Conservation (phyloP, 2,797 vertebrate species). For the Arctocebus calabarensis region DNA sequence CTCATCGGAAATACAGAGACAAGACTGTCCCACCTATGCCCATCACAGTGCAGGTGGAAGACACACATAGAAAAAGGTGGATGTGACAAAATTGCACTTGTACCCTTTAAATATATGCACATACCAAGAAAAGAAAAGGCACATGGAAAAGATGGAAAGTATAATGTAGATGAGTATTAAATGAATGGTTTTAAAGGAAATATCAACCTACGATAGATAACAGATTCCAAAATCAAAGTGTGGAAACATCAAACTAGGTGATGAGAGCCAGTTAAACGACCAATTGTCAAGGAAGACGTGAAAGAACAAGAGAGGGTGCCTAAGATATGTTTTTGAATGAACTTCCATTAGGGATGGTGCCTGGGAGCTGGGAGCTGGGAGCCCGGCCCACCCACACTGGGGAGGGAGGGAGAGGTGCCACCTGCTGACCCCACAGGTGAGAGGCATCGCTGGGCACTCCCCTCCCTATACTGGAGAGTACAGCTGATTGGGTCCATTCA, state of each 20-base stretch:
- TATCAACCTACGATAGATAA: neutral
- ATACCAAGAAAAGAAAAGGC: neutral
- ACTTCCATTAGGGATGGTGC: neutral
- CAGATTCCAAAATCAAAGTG: neutral
- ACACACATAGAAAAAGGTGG: neutral
- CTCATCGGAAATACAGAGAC: neutral
- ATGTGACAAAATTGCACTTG: too few species aligned
- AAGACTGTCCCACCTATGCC: neutral
- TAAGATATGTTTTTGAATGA: neutral
- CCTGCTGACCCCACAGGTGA: too few species aligned
- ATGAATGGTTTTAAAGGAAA: neutral
- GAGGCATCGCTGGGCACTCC: neutral
- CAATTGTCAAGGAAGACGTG: neutral
- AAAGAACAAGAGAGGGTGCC: neutral
- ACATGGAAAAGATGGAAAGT: neutral
- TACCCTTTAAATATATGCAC: too few species aligned
- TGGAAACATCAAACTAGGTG: neutral
- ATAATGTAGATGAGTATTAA: neutral
- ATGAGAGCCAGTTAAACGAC: neutral
- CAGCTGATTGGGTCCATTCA: rapidly evolving
- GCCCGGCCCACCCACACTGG: neutral
- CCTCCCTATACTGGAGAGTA: too few species aligned
- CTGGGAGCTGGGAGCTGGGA: neutral
- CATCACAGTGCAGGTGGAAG: neutral
- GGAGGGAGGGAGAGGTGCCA: too few species aligned